Evolutionary conservation across 2,113 vertebrate genomes (phyloP).

Genomic region (Pyxicephalus adspersus): DNA sequence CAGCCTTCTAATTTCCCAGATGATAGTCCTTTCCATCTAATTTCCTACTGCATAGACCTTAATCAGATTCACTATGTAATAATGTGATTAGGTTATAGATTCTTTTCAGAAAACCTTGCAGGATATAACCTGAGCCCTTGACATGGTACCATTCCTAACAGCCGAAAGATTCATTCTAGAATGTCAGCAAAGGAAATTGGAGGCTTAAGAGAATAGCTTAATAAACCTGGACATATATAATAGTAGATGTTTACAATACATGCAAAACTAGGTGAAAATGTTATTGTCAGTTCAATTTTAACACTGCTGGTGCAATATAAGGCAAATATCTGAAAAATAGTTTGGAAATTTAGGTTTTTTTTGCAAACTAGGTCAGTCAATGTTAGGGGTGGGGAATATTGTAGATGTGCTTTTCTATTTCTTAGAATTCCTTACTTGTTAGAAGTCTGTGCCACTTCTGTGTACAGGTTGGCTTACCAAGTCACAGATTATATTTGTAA

Average conservation of each 20-base stretch:
- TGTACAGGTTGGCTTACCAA: background rate
- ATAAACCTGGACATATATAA: background rate
- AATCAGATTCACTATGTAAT: conserved; percentile 34
- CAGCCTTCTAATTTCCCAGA: conserved; percentile 11
- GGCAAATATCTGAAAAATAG: too few species aligned
- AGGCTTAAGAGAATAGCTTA: background rate
- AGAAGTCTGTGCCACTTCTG: conserved; percentile 3
- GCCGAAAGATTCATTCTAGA: background rate
- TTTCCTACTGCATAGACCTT: conserved; percentile 25
- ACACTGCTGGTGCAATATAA: too few species aligned
- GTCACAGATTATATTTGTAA: conserved; percentile 13
- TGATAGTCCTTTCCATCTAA: background rate
- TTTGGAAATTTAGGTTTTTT: too few species aligned
- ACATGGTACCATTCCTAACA: background rate
- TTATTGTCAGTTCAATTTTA: too few species aligned
- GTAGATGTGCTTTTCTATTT: background rate
- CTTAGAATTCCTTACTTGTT: background rate
- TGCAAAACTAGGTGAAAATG: too few species aligned
- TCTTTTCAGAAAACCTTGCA: conserved; percentile 24
- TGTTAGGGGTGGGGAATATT: too few species aligned
- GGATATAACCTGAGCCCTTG: conserved; percentile 25
- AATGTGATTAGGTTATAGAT: conserved; percentile 44
- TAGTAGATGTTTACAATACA: background rate
- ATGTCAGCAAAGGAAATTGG: conserved; percentile 4
- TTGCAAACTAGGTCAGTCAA: too few species aligned